Evolutionary conservation across 2,888 invertebrate species (phyloP).

Genomic region (Apotomis betuletana): DNA sequence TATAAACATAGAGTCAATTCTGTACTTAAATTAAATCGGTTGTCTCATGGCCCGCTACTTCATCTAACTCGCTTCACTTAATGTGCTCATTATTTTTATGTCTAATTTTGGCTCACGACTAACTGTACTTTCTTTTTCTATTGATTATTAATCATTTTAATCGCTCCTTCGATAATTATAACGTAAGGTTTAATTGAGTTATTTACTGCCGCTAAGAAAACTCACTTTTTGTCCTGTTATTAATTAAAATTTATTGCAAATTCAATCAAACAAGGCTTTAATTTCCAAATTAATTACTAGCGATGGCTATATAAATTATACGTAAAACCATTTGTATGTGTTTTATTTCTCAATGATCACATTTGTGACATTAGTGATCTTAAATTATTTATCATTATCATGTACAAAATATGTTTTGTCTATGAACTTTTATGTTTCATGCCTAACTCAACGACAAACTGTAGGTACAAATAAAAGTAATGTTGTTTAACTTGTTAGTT

Average conservation of each 20-base stretch:
- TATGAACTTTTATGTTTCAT: too few relatives aligned
- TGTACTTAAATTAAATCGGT: too few relatives aligned
- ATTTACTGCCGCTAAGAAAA: slow-evolving; percentile 56
- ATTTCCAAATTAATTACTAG: slow-evolving; percentile 15
- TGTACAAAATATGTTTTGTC: too few relatives aligned
- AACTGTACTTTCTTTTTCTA: slow-evolving; percentile 76
- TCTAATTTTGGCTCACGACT: slow-evolving; percentile 64
- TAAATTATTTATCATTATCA: too few relatives aligned
- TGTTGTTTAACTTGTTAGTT: too few relatives aligned
- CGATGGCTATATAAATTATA: slow-evolving; percentile 12
- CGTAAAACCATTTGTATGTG: slow-evolving; percentile 4
- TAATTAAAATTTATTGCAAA: slow-evolving; percentile 21
- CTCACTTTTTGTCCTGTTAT: slow-evolving; percentile 27
- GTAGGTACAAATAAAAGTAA: too few relatives aligned
- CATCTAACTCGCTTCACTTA: slow-evolving; percentile 68
- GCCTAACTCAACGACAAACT: too few relatives aligned
- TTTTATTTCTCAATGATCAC: slow-evolving; percentile 4
- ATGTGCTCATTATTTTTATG: slow-evolving; percentile 76
- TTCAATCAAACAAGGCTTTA: slow-evolving; percentile 18
- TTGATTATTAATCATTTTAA: slow-evolving; percentile 77
- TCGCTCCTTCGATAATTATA: slow-evolving; percentile 67
- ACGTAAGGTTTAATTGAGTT: slow-evolving; percentile 71
- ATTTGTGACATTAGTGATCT: too few relatives aligned
- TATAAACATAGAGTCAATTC: too few relatives aligned
- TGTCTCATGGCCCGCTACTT: slow-evolving; percentile 55